phyloP scores from a whole-genome alignment of 2,797 vertebrate genomes.

The Megaceryle alcyon region DNA sequence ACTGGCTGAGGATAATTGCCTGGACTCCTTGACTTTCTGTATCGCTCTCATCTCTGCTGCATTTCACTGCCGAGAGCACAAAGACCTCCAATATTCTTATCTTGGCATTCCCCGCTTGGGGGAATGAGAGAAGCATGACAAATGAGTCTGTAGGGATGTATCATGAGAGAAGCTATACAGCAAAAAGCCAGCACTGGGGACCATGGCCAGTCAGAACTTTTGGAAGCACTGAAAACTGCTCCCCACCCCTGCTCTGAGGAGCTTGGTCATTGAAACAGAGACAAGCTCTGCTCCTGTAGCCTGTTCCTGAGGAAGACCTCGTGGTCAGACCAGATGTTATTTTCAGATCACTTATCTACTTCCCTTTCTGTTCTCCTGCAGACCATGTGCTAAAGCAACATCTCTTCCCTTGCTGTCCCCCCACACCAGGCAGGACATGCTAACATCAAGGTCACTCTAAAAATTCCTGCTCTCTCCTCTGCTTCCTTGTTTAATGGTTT shows the following conservation, averaged over 20 bases:
- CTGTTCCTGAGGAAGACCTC: neutral
- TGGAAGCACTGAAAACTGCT: neutral
- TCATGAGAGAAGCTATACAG: neutral
- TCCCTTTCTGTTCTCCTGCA: neutral
- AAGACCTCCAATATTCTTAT: slow-evolving; percentile 32
- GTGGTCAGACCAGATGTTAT: neutral
- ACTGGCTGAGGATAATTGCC: neutral
- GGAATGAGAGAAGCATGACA: slow-evolving; percentile 8
- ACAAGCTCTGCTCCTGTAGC: neutral
- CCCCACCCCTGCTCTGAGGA: neutral
- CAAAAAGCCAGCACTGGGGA: neutral
- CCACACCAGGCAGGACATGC: accelerated
- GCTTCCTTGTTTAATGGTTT: neutral
- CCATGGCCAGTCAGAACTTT: neutral
- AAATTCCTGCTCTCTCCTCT: neutral
- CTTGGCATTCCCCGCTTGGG: neutral
- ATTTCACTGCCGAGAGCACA: neutral
- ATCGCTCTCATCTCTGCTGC: neutral
- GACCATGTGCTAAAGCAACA: neutral
- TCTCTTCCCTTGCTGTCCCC: accelerated
- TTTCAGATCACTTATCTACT: neutral
- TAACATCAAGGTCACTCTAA: neutral
- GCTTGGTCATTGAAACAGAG: neutral
- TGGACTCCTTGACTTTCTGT: neutral
- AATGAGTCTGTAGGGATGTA: neutral